A percentile compares a stretch with the other conserved stretches of the same genome.
These are phyloP conservation scores for Turritopsis rubra DNA, from an alignment of 30 jellyfish, hydroid and myxozoan genomes.

Conservation along the genomic window DNA sequence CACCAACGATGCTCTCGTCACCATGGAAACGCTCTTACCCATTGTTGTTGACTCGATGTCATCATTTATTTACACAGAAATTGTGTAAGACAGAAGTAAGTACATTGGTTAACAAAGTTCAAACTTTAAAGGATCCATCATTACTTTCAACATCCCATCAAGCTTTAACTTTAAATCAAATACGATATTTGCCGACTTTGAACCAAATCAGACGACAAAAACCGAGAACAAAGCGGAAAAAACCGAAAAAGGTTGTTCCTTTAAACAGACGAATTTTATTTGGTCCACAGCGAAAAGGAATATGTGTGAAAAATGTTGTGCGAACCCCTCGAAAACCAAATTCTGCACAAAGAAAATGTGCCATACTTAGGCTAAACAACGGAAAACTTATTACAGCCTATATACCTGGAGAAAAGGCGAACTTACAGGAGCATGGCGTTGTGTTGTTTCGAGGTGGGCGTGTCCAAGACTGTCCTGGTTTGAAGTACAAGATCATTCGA, in stretches of 20 bases:
- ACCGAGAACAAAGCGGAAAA: constrained; percentile 75
- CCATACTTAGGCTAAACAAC: constrained; percentile 79
- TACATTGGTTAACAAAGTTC: background rate
- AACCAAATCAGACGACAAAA: constrained; percentile 72
- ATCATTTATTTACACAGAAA: background rate
- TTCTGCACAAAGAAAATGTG: constrained; percentile 98
- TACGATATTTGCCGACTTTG: constrained; percentile 53
- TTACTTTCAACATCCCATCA: background rate
- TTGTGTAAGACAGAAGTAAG: background rate
- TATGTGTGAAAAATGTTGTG: constrained; percentile 75
- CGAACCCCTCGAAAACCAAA: constrained; percentile 97
- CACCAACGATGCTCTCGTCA: background rate
- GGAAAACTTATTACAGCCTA: constrained; percentile 92
- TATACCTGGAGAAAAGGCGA: constrained; percentile 99
- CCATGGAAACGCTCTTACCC: background rate
- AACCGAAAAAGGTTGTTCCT: constrained; percentile 46
- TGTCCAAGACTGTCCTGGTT: constrained; percentile 97
- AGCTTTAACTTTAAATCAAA: background rate
- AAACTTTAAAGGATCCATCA: too few relatives aligned
- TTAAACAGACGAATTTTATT: constrained; percentile 51
- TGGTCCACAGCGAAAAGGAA: constrained; percentile 96
- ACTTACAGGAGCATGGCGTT: constrained; percentile 95
- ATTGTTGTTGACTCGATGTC: background rate
- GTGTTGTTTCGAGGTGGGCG: constrained; percentile 91
- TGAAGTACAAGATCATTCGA: constrained; percentile 78